These are phyloP conservation scores for Globia sparganii DNA, from an alignment of 2,888 invertebrate genomes.

Conservation along the genomic window DNA sequence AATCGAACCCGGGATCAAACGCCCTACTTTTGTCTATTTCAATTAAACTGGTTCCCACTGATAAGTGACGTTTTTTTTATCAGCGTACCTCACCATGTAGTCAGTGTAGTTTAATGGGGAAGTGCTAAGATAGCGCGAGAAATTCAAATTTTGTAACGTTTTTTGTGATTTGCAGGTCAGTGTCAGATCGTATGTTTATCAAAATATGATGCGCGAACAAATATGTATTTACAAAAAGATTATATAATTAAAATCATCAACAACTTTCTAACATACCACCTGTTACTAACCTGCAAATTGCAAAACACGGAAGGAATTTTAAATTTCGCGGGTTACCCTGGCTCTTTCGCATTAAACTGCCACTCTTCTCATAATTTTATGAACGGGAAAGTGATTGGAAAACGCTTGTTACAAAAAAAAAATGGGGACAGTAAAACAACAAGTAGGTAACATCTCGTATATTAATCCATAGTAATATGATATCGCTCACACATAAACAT, in stretches of 20 bases:
- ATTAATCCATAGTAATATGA: slow-evolving; percentile 77
- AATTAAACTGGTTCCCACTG: too few species aligned
- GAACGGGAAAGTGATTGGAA: too few species aligned
- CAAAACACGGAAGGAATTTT: neutral
- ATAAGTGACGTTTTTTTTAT: neutral
- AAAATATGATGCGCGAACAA: too few species aligned
- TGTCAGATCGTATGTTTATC: too few species aligned
- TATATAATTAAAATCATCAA: too few species aligned
- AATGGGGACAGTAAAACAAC: slow-evolving; percentile 59
- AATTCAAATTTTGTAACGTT: too few species aligned
- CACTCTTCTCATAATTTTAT: neutral
- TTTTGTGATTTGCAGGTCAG: too few species aligned
- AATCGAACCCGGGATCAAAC: neutral
- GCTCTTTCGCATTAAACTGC: neutral
- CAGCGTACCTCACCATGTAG: neutral
- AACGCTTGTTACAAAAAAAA: neutral
- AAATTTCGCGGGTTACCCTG: neutral
- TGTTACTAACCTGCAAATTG: neutral
- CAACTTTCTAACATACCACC: neutral
- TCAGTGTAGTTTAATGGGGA: neutral
- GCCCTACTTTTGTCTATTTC: neutral
- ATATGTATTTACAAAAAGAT: too few species aligned
- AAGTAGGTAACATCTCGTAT: slow-evolving; percentile 83
- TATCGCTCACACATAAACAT: slow-evolving; percentile 78
- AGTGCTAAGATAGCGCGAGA: too few species aligned